Base-by-base conservation (phyloP, 1,140 invertebrate genomes). In the Drosophila ogumai region DNA sequence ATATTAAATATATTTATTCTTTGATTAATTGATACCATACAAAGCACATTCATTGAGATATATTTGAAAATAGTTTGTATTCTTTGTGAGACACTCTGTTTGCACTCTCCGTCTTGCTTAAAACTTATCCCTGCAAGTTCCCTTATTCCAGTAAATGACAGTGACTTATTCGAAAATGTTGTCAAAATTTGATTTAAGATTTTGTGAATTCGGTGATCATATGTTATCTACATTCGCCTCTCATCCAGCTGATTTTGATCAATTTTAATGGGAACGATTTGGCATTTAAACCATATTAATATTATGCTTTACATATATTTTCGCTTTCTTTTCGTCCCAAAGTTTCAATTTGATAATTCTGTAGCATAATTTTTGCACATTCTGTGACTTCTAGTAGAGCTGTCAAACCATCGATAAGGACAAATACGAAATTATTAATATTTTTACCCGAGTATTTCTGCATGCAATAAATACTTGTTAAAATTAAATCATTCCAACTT, bases 21-120 rank as follows among this genome's bases (percentile, higher is more conserved):
- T 64, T 60, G 58, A 65, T 57, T 82, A 88, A 82, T 87, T 87
- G 72, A 80, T 84, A 79, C 67, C 50, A 57, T 64, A 38, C 60
- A 77, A 87, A 88, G 84, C 84, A 88, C 76, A 77, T 67, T 69
- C 47, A 69, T 65, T 54, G 46, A 77, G 43, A 75, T 56, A 59
- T 67, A 64, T 60, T 68, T 25, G 55, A 60, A 55, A 68, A 54
- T 81, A 65, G 56, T 61, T 43, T 54, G 10, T 71, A 34, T 32
- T 41, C 34, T 46, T 58, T 47, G 15, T 56, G 32, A 59, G 34
- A 34, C 73, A 32, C 43, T 72, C 44, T 40, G 28, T 49, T 60
- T 60, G 25, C 43, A 58, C 32, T 44, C 32, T 44, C 5, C 13
- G 15, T 76, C 36, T 54, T 46, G 54, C 61, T 72, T 58, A 75